Percentiles rank a stretch among this genome's conserved stretches.
These are phyloP conservation scores for Pristis pectinata DNA, from an alignment of 2,797 vertebrate species.

Conservation along the genomic window DNA sequence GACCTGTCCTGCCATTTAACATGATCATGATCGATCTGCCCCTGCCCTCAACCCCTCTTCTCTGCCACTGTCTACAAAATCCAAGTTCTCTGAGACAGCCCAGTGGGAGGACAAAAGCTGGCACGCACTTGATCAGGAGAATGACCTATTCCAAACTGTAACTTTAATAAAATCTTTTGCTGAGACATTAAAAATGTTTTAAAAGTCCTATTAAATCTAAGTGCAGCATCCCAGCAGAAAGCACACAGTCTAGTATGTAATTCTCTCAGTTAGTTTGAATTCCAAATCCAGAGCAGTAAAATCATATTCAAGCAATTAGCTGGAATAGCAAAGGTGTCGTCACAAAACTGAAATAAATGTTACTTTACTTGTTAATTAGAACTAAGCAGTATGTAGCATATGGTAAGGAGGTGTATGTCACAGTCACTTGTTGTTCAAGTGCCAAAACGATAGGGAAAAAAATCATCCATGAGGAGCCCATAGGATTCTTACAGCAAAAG, in stretches of 20 bases:
- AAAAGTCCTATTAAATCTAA: not conserved
- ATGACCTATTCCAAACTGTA: not conserved
- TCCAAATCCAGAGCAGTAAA: not conserved
- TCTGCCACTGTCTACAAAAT: not conserved
- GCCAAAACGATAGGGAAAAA: not conserved
- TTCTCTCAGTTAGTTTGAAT: not conserved
- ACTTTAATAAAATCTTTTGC: not conserved
- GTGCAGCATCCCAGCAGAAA: not conserved
- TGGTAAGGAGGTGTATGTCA: not conserved
- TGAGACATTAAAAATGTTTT: not conserved
- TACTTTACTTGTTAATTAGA: conserved; percentile 13
- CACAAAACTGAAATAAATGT: conserved; percentile 23
- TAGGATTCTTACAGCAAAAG: not conserved
- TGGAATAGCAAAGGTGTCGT: not conserved
- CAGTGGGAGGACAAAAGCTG: not conserved
- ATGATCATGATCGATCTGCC: no score
- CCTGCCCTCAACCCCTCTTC: no score
- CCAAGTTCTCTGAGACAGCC: not conserved
- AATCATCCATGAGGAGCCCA: not conserved
- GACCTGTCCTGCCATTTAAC: no score
- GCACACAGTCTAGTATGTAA: not conserved
- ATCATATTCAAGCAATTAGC: not conserved
- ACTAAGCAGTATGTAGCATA: not conserved
- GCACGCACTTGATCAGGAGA: not conserved
- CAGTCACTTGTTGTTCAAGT: not conserved